Base-by-base conservation (phyloP, 2,888 invertebrate genomes). In the Oxycera nigricornis region DNA sequence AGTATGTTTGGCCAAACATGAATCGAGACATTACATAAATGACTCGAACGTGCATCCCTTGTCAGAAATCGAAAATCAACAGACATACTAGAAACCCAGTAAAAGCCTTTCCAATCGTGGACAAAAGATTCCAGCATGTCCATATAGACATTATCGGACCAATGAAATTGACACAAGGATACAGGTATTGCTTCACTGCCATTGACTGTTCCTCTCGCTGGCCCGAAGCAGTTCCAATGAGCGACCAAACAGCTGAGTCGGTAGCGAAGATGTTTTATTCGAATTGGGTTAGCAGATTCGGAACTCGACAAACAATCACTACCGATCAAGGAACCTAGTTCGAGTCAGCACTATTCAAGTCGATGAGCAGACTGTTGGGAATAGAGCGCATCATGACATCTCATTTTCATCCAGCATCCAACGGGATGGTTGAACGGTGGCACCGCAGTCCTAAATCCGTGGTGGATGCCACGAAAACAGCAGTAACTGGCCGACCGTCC, bases 221-320 rank as follows among this genome's bases (percentile, higher is more conserved):
- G 82, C 78, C 80, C 4, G 81, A 81, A 74, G 80, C 79, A 6
- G 70, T 78, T 6, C 81, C 82, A 1, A 31, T 82, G 4, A 57
- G 39, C 22, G n/a, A 22, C 41, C 24, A n/a, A 20, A 26, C 11
- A 11, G 28, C 39, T 26, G 17, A 30, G 9, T 50, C 17, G 22
- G 73, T 61, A 14, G 31, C 55, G 31, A 41, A 57, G 35, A 20
- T 26, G 24, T 59, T 39, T n/a, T 67, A 14, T 22, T 50, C 20
- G 6, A 41, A 30, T 4, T 41, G 26, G 52, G 62, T 50, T 4
- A 11, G 9, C 9, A 6, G 17, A 50, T 50, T 6, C 50, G 50
- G 50, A 6, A 17, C 17, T 4, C 50, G 9, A n/a, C 50, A n/a
- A 6, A 50, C 9, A 7, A n/a, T 50, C 3, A 50, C 50, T 9